Base-by-base conservation (phyloP, 1,140 invertebrate species). In the Drosophila ficusphila region DNA sequence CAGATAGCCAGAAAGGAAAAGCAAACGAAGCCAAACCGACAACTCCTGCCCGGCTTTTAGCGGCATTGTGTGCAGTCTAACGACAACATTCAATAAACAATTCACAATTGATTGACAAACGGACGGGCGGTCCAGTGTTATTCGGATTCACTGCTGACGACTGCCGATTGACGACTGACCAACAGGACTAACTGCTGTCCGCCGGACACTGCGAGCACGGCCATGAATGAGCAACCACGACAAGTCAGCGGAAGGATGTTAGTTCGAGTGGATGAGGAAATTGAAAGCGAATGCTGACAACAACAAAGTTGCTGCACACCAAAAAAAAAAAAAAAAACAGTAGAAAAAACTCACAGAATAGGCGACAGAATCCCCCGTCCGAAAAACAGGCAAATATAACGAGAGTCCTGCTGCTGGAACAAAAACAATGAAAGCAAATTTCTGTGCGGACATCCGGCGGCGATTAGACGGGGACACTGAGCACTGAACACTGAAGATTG, bases 41-140 rank as follows among this genome's bases (percentile, higher is more conserved):
- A 70, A 48, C 65, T 71, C 41, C 52, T 42, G 52, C 18, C 25
- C 27, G 44, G 21, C 64, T 68, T 61, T 52, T 68, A 67, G 64
- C 51, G 56, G 60, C 73, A 68, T 79, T 75, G 70, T 76, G 75
- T 75, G 79, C 76, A 76, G 76, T 78, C 79, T 76, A 89, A 89
- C 69, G 79, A 89, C 78, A 88, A 88, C 82, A 88, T 88, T 88
- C 79, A 89, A 89, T 89, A 82, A 89, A 89, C 83, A 89, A 89
- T 89, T 89, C 85, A 85, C 72, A 89, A 89, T 89, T 89, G 83
- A 89, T 89, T 89, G 83, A 89, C 83, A 89, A 74, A 90, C 74
- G 62, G 76, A 89, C 79, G 54, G 60, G 54, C 44, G 54, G 75
- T 44, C 34, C 51, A 2, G n/a, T 70, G 58, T 77, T 72, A 88